These are phyloP conservation scores for Maniola hyperantus DNA, from an alignment of 2,888 invertebrate genomes.

Conservation along the genomic window DNA sequence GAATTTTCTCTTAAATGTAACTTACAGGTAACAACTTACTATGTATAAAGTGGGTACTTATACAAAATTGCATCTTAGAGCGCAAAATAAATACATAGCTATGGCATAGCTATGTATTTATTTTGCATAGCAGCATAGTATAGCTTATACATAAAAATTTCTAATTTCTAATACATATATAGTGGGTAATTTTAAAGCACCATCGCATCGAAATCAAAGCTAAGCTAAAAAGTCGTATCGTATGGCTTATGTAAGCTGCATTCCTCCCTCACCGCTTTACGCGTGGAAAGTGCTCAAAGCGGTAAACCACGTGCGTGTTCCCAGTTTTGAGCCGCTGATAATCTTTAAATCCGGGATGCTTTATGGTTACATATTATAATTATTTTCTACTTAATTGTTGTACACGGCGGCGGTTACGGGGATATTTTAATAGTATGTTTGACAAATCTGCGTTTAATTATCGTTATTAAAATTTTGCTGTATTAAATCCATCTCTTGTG, in stretches of 20 bases:
- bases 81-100: too few relatives aligned
- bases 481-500: background rate
- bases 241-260: slow-evolving; percentile 8
- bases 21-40: too few relatives aligned
- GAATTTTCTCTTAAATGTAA: too few relatives aligned
- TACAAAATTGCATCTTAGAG: too few relatives aligned
- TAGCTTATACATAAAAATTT: too few relatives aligned
- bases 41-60: too few relatives aligned
- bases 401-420: background rate
- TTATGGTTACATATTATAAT: slow-evolving; percentile 25
- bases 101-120: too few relatives aligned
- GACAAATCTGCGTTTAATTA: background rate
- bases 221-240: slow-evolving; percentile 5
- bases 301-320: slow-evolving; percentile 37
- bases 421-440: background rate
- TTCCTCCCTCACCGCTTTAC: slow-evolving; percentile 26
- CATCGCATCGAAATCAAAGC: too few relatives aligned
- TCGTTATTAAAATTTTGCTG: background rate
- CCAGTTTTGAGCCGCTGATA: slow-evolving; percentile 33
- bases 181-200: too few relatives aligned
- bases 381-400: slow-evolving; percentile 2
- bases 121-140: too few relatives aligned
- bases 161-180: too few relatives aligned
- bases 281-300: slow-evolving; percentile 29
- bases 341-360: slow-evolving; percentile 38